A percentile compares a stretch with the other conserved stretches of the same genome.
Conservation (phyloP, 2,797 vertebrate genomes). For the Pteropus rufus region DNA sequence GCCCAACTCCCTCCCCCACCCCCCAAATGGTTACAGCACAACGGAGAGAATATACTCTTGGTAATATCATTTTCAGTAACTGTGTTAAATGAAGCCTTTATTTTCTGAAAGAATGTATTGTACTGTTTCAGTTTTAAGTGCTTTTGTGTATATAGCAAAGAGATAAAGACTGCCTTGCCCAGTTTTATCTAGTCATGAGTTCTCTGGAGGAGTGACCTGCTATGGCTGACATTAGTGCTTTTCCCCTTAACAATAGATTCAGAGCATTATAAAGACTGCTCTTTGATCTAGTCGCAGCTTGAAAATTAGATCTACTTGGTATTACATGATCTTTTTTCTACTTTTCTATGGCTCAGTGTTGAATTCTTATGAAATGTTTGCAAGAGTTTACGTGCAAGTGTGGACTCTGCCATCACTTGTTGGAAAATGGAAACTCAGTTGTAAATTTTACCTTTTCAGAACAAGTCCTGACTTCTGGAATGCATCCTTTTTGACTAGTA, state of each 20-base stretch:
- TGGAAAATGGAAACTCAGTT: slow-evolving; percentile 4
- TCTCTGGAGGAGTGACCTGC: background rate
- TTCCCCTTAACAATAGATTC: background rate
- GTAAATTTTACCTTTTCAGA: background rate
- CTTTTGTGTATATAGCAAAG: background rate
- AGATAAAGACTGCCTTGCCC: background rate
- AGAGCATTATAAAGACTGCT: background rate
- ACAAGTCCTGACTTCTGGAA: background rate
- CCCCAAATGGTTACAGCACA: background rate
- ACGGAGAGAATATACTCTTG: background rate
- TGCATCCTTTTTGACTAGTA: background rate
- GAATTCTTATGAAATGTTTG: background rate
- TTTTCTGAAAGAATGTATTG: background rate
- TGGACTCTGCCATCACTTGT: background rate
- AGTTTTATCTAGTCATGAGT: background rate
- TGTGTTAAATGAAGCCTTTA: background rate
- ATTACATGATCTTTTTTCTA: background rate
- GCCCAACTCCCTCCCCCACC: no score
- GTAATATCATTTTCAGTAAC: background rate
- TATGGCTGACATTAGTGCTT: background rate
- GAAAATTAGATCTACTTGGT: background rate
- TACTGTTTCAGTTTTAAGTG: background rate
- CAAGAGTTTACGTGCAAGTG: background rate
- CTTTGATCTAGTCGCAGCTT: background rate
- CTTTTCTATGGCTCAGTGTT: background rate